phyloP scores from a whole-genome alignment of 2,888 invertebrate species.

The Ophioninae sp. region DNA sequence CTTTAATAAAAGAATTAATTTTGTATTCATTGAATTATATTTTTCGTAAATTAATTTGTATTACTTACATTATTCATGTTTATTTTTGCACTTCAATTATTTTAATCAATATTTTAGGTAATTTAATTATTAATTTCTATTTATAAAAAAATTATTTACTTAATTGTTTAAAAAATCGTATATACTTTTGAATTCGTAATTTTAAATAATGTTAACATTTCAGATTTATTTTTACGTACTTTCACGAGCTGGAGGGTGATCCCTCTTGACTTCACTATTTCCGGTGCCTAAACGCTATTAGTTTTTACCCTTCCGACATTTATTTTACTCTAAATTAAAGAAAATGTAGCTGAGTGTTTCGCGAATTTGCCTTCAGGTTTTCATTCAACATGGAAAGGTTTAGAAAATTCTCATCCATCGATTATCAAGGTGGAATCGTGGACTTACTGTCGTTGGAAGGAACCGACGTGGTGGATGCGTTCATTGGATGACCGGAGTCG shows the following conservation, averaged over 20 bases:
- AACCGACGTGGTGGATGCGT: constrained; percentile 67
- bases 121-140: no score
- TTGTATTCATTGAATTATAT: no score
- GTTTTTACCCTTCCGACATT: neutral
- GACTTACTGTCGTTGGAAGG: constrained; percentile 75
- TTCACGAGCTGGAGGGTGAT: no score
- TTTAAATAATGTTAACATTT: neutral
- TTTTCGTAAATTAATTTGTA: no score
- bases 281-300: neutral
- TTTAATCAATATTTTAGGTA: no score
- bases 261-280: neutral
- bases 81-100: no score
- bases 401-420: neutral
- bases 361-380: neutral
- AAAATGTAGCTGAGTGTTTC: neutral
- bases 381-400: neutral
- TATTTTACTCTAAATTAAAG: neutral
- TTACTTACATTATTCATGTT: no score
- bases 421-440: neutral
- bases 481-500: constrained; percentile 72
- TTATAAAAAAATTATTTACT: no score
- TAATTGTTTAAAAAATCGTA: no score
- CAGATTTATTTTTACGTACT: neutral
- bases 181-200: no score
- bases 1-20: no score